phyloP scores from a whole-genome alignment of 2,797 vertebrate species.

The Urophycis tenuis region DNA sequence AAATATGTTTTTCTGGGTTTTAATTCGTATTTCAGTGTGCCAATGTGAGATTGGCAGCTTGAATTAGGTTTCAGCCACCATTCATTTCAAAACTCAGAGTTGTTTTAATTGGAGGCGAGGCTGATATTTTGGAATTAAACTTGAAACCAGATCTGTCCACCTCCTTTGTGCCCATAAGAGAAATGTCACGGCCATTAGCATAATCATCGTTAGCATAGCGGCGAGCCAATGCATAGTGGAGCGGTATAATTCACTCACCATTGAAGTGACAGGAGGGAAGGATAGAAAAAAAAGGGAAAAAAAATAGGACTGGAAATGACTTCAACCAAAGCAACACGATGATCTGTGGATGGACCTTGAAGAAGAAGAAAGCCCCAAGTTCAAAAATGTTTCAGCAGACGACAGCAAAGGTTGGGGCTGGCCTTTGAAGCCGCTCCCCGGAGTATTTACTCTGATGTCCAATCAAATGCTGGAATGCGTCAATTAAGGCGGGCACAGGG shows the following conservation, averaged over 20 bases:
- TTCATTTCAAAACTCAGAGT: neutral
- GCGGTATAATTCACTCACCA: neutral
- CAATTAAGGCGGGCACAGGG: constrained; percentile 34
- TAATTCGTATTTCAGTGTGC: neutral
- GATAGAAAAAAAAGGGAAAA: no score
- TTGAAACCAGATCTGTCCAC: neutral
- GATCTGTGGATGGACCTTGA: neutral
- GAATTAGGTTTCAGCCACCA: neutral
- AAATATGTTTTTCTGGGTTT: neutral
- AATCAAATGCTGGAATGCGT: constrained; percentile 35
- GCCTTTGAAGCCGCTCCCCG: constrained; percentile 37
- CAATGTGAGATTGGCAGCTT: neutral
- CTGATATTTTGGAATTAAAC: neutral
- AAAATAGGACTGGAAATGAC: neutral
- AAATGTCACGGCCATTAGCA: neutral
- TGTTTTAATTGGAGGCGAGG: neutral
- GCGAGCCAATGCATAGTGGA: neutral
- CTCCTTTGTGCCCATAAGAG: neutral
- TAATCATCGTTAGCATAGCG: neutral
- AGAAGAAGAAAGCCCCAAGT: neutral
- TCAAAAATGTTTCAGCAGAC: neutral
- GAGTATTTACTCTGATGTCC: constrained; percentile 33
- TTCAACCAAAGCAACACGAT: neutral
- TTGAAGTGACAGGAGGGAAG: neutral
- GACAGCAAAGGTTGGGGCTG: neutral